A percentile compares a stretch with the other conserved stretches of the same genome.
phyloP scores from a whole-genome alignment of 2,888 invertebrate species.

The Scaptodrosophila latifasciaeformis region DNA sequence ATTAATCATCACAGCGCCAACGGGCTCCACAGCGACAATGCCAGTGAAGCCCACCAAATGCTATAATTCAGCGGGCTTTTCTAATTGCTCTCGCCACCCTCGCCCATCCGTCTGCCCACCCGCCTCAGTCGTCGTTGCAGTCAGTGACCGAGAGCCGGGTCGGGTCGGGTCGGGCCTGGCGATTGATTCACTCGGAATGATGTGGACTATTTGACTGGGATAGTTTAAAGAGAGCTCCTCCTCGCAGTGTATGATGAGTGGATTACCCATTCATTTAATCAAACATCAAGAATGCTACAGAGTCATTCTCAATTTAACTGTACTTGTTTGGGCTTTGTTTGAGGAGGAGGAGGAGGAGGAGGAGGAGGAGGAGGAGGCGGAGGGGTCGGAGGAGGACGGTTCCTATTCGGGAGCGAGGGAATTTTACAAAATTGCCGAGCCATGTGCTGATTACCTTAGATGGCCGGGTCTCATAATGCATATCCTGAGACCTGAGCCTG shows the following conservation, averaged over 20 bases:
- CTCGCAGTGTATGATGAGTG: too few relatives aligned
- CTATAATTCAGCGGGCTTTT: slow-evolving; percentile 56
- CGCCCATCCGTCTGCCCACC: background rate
- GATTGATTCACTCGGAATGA: slow-evolving; percentile 43
- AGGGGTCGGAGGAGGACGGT: background rate
- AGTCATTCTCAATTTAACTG: too few relatives aligned
- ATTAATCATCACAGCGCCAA: slow-evolving; percentile 60
- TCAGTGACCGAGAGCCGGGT: background rate
- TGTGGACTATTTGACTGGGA: too few relatives aligned
- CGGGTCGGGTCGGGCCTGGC: background rate
- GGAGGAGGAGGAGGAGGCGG: too few relatives aligned
- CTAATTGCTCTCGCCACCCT: slow-evolving; percentile 35
- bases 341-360: too few relatives aligned
- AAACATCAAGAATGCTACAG: too few relatives aligned
- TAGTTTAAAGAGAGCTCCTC: too few relatives aligned
- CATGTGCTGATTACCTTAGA: background rate
- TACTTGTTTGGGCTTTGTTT: too few relatives aligned
- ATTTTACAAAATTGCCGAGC: slow-evolving; percentile 9
- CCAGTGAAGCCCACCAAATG: slow-evolving; percentile 44
- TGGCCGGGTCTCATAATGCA: background rate
- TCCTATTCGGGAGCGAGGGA: too few relatives aligned
- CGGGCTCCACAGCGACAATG: slow-evolving; percentile 12
- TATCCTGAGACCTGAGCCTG: too few relatives aligned
- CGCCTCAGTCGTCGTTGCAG: background rate
- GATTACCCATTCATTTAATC: too few relatives aligned